phyloP scores from a whole-genome alignment of 2,113 vertebrate species.

The Eulemur rufifrons region DNA sequence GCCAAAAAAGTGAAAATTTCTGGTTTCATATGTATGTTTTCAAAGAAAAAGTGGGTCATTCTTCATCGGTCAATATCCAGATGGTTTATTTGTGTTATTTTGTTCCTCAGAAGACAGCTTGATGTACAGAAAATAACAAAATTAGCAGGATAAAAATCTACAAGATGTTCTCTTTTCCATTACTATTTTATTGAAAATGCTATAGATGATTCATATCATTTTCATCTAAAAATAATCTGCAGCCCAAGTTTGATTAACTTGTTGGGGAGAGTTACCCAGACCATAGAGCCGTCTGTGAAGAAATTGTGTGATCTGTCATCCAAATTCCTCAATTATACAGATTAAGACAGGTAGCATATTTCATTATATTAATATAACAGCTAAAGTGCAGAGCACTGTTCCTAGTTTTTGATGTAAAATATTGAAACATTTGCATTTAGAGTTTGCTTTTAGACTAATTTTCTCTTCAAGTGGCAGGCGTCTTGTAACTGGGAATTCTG shows the following conservation, averaged over 20 bases:
- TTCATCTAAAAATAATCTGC: not conserved
- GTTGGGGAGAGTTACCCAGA: not conserved
- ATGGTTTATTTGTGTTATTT: not conserved
- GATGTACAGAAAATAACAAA: not conserved
- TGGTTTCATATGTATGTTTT: not conserved
- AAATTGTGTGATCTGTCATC: fast-evolving
- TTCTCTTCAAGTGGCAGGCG: not conserved
- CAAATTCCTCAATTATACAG: fast-evolving
- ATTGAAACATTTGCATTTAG: fast-evolving
- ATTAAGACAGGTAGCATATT: fast-evolving
- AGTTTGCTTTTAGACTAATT: not conserved
- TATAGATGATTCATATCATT: not conserved
- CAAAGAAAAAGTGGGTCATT: not conserved
- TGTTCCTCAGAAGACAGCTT: not conserved
- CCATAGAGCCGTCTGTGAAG: fast-evolving
- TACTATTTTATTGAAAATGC: slow-evolving; percentile 9
- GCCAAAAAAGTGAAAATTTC: not conserved
- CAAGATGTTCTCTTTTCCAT: not conserved
- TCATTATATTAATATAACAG: fast-evolving
- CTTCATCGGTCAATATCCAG: not conserved
- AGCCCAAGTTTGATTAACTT: not conserved
- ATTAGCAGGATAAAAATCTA: not conserved
- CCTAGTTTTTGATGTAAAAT: not conserved
- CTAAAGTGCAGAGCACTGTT: fast-evolving
- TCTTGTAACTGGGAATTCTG: not conserved